Percentiles rank a stretch among this genome's conserved stretches.
Evolutionary conservation across 1,140 invertebrate species (phyloP).

Genomic region (Drepana arcuata): DNA sequence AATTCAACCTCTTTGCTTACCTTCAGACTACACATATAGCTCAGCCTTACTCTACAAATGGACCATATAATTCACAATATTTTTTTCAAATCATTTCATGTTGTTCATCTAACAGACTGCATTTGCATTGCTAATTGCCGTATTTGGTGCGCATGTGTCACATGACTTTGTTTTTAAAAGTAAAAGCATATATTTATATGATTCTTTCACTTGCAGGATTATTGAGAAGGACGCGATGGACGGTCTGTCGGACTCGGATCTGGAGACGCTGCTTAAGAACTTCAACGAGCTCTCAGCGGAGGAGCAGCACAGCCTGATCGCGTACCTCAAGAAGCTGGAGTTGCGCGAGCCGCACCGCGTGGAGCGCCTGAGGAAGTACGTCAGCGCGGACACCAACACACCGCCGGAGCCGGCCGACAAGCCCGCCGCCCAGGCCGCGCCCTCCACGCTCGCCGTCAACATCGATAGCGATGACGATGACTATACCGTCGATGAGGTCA

Average conservation of each 20-base stretch:
- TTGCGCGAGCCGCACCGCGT: conserved; percentile 79
- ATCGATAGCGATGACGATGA: conserved; percentile 64
- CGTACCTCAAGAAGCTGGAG: conserved; percentile 84
- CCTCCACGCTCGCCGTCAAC: conserved; percentile 31
- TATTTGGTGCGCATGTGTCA: too few species aligned
- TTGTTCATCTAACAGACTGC: conserved; percentile 15
- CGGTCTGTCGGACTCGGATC: conserved; percentile 80
- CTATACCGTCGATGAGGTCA: conserved; percentile 59
- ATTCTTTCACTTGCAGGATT: too few species aligned
- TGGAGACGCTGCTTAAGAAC: conserved; percentile 83
- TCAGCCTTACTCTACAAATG: not conserved
- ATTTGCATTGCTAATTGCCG: too few species aligned
- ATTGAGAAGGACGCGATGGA: conserved; percentile 81
- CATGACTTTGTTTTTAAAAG: too few species aligned
- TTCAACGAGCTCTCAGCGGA: conserved; percentile 81
- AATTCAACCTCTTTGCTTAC: not conserved
- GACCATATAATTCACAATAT: too few species aligned
- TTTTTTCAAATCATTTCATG: too few species aligned
- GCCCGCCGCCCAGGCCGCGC: not conserved
- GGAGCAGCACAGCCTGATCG: conserved; percentile 84
- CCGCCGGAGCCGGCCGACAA: not conserved
- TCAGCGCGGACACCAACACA: conserved; percentile 32
- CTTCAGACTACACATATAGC: too few species aligned
- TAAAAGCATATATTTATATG: too few species aligned
- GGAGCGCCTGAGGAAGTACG: conserved; percentile 74